Base-by-base conservation (phyloP, 1,140 invertebrate species). In the Octopus bimaculoides region DNA sequence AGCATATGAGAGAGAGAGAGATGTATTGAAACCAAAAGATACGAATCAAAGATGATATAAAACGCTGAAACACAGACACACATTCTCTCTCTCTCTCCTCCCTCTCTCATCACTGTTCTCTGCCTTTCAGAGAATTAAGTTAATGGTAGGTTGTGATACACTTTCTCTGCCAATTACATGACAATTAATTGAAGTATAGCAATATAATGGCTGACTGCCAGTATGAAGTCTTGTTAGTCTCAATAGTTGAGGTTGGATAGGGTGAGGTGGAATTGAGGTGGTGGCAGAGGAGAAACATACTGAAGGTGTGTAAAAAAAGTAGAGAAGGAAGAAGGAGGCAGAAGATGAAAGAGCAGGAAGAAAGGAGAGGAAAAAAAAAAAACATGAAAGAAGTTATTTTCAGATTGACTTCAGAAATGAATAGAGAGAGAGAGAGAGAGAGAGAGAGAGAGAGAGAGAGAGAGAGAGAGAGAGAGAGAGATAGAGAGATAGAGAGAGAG, bases 401-500 rank as follows among this genome's bases (percentile, higher is more conserved):
- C 7, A 55, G n/a, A 4, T 12, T 9, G 69, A 20, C 12, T 20
- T 8, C 9, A 10, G 56, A 12, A 69, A 26, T 8, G n/a, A 54
- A 14, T 26, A 77, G 76, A 54, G 76, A 54, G 76, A 5, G 52
- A 55, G 54, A 55, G 76, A 54, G 5, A 77, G 56, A 14, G 56
- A 75, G 73, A 75, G 41, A 26, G 9, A 75, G 73, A 75, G 20
- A 26, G 41, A 75, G 20, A n/a, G 41, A 52, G 9, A 76, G 75
- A 54, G 73, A 56, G 52, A 20, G 54, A n/a, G 79, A 56, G 17
- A 17, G 73, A 53, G 55, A 69, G 75, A 5, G 75, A 80, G 54
- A 77, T 41, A 6, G 75, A 71, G 53, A 52, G 78, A 77, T 52
- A 66, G n/a, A 69, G 52, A 61, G 55, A 80, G 26, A 55, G 9